These are phyloP conservation scores for Echeneis naucrates DNA, from an alignment of 2,797 vertebrate genomes.

Conservation along the genomic window DNA sequence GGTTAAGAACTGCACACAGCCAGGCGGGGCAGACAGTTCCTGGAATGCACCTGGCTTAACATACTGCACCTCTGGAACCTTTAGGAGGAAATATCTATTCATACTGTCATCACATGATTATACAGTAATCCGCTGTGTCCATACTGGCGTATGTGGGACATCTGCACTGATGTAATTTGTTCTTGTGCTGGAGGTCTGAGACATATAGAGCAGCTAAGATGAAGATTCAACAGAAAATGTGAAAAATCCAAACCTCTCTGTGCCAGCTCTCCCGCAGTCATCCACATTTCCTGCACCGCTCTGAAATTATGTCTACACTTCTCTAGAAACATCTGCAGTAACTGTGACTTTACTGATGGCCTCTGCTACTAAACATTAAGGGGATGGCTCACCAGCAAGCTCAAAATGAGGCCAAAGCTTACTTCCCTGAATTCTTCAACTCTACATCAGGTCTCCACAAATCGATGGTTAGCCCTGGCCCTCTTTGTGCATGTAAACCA, in stretches of 20 bases:
- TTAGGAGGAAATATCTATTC: slow-evolving; percentile 4
- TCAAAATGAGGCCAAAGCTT: background rate
- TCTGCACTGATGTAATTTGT: background rate
- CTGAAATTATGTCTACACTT: slow-evolving; percentile 9
- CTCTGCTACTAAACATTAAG: background rate
- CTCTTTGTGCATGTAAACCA: background rate
- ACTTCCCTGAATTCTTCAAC: slow-evolving; percentile 4
- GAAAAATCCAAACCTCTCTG: background rate
- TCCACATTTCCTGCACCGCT: background rate
- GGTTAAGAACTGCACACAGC: slow-evolving; percentile 48
- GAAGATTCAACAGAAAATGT: background rate
- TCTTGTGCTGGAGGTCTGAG: background rate
- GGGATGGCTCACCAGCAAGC: slow-evolving; percentile 4
- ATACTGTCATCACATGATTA: background rate
- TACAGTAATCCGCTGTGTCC: background rate
- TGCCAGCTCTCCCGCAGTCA: background rate
- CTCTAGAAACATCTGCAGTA: slow-evolving; percentile 6
- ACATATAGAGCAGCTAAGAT: background rate
- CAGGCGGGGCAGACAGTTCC: slow-evolving; percentile 10
- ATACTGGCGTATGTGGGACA: background rate
- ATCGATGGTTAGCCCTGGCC: too few species aligned
- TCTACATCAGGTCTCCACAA: background rate
- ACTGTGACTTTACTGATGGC: slow-evolving; percentile 4
- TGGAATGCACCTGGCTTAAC: background rate
- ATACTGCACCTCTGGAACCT: background rate